A percentile compares a stretch with the other conserved stretches of the same genome.
These are phyloP conservation scores for Aphelinus atriplicis DNA, from an alignment of 1,140 invertebrate genomes.

Conservation along the genomic window DNA sequence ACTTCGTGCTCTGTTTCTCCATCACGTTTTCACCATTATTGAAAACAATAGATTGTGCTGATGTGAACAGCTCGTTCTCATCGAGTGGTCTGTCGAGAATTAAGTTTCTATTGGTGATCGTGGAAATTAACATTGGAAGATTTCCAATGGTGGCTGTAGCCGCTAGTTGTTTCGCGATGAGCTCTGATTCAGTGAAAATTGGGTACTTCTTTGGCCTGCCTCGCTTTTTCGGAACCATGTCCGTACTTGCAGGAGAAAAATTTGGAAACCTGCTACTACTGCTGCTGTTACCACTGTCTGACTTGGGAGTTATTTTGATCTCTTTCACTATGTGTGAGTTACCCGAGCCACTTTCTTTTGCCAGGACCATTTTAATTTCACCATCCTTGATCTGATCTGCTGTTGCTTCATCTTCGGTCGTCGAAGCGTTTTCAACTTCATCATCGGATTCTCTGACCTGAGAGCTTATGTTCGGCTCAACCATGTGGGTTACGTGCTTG, in stretches of 20 bases:
- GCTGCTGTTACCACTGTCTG: neutral
- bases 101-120: no score
- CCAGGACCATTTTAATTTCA: slow-evolving; percentile 34
- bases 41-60: no score
- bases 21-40: no score
- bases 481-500: slow-evolving; percentile 25
- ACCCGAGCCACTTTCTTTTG: slow-evolving; percentile 26
- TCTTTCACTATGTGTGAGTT: slow-evolving; percentile 30
- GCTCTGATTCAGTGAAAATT: slow-evolving; percentile 16
- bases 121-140: no score
- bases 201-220: slow-evolving; percentile 32
- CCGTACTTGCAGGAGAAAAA: neutral
- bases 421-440: neutral
- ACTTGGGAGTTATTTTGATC: slow-evolving; percentile 31
- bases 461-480: neutral
- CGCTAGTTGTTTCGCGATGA: neutral
- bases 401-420: neutral
- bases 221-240: slow-evolving; percentile 6
- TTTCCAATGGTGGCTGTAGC: neutral
- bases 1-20: no score
- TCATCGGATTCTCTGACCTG: neutral
- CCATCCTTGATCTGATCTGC: slow-evolving; percentile 12
- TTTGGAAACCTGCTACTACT: neutral
- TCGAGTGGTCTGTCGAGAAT: no score
- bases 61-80: no score